Base-by-base conservation (phyloP, 1,140 invertebrate genomes). In the Alviniconcha marisindica region DNA sequence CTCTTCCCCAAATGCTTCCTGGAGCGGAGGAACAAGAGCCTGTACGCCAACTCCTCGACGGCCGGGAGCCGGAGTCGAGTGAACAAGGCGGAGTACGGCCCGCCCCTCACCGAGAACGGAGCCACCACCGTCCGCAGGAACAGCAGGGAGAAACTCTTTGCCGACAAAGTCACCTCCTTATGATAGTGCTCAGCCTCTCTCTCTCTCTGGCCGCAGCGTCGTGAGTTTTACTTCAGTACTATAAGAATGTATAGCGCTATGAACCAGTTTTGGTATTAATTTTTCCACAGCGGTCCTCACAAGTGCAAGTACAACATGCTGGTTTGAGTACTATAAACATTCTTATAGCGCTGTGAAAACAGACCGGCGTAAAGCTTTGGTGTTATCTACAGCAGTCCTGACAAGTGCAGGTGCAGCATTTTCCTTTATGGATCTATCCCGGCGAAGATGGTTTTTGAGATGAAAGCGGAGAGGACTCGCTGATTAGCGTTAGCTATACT, bases 1-100 rank as follows among this genome's bases (percentile, higher is more conserved):
- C 96, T 98, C 88, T 98, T 97, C 93, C 88, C 87, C 7, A 87
- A 85, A 42, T 85, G 86, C n/a, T 89, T 73, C 83, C 83, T 81
- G 84, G 85, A 66, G 71, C 48, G 76, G 36, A 42, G 76, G 36
- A 83, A 74, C 81, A 86, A 77, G 73, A 79, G 28, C 81, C 73
- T 74, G 36, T 63, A 51, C 60, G 48, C 31, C n/a, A 66, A 1
- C 15, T 31, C 42, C 21, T 56, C 56, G n/a, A 40, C 69, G 74
- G 3, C 84, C 15, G 73, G 73, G 15, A 77, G 73, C 33, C 33
- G 77, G 18, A 86, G 73, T 18, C 83, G 85, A 69, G 48, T 85
- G 60, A 84, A 84, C 42, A 89, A 89, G 81, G 24, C 85, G 12
- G 88, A 89, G 36, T 89, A 89, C 60, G 86, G 60, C 1, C 87